Conservation (phyloP, 2,888 invertebrate genomes). For the Xanthia togata region DNA sequence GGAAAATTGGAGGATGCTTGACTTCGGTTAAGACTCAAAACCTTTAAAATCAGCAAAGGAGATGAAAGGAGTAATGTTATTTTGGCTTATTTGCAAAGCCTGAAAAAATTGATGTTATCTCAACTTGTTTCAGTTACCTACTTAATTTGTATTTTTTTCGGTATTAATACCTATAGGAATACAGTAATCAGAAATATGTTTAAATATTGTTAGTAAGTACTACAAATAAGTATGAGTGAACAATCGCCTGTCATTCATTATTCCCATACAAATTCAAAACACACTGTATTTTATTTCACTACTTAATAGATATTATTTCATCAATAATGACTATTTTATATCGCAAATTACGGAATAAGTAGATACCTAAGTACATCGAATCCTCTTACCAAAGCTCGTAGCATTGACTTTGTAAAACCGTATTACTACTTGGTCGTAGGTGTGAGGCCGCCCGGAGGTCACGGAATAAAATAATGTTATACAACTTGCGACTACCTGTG, state of each 20-base stretch:
- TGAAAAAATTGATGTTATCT: background rate
- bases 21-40: background rate
- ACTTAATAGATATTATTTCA: background rate
- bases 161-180: no score
- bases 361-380: background rate
- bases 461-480: slow-evolving; percentile 27
- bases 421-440: slow-evolving; percentile 54
- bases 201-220: no score
- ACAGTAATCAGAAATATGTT: no score
- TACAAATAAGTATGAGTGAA: background rate
- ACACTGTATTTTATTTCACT: background rate
- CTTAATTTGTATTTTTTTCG: no score
- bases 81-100: background rate
- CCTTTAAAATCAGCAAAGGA: background rate
- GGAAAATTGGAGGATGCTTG: background rate
- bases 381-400: slow-evolving; percentile 32
- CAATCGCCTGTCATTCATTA: background rate
- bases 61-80: background rate
- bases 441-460: slow-evolving; percentile 58
- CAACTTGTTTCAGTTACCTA: no score
- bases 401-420: slow-evolving; percentile 63
- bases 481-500: slow-evolving; percentile 5
- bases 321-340: background rate
- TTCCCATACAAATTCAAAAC: background rate
- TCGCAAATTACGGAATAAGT: background rate